Base-by-base conservation (phyloP, 2,888 invertebrate genomes). In the Pinctada fucata region DNA sequence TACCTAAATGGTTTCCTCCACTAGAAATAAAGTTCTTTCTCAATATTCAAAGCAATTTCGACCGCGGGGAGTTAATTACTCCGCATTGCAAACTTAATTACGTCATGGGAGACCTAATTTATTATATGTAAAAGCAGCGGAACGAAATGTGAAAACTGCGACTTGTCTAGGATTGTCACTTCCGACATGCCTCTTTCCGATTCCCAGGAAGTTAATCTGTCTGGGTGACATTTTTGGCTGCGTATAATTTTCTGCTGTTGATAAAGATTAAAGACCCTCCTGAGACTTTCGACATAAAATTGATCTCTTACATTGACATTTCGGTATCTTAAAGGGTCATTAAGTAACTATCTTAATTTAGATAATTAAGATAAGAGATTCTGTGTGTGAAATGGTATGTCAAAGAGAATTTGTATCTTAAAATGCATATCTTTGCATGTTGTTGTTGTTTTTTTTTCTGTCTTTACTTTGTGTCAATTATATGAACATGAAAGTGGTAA, bases 31-130 rank as follows among this genome's bases (percentile, higher is more conserved):
- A 13, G 13, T 6, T 58, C 58, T 58, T 13, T 6, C 13, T 10
- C 6, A 13, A 58, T 58, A 58, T 58, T 58, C 58, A 58, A 58
- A 58, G 58, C 13, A 58, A 13, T 31, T 13, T 6, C 58, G 58
- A 58, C 58, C 13, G 58, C 58, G 58, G 58, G 8, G 58, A 58
- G 58, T 10, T 58, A 58, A 58, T 58, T 58, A 58, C 58, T 13
- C 58, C 8, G 8, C 58, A 58, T 58, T 13, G 58, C 58, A 13
- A 58, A 10, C 58, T 6, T 58, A 58, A 58, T 58, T 58, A 13
- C 58, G 58, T 58, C 58, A 58, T 58, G 58, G 58, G 58, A 58
- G 58, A 58, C 58, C 58, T 58, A 58, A 10, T 58, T 58, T 13
- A 58, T 58, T 58, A 58, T 58, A 58, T 58, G 6, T 58, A 58